phyloP scores from a whole-genome alignment of 2,888 invertebrate species.

The Zaprionus bogoriensis region DNA sequence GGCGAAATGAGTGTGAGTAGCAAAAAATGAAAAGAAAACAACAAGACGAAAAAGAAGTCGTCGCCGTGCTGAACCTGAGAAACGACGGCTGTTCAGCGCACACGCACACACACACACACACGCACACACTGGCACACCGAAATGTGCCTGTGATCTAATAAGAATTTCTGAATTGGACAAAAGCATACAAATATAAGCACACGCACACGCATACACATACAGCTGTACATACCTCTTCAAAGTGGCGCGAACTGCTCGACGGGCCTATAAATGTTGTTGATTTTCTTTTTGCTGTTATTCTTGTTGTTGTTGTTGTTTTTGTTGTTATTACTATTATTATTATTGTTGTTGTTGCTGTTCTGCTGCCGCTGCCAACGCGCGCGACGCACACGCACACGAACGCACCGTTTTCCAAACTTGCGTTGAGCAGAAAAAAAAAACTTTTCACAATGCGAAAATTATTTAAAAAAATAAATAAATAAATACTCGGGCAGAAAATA shows the following conservation, averaged over 20 bases:
- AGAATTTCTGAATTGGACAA: slow-evolving; percentile 58
- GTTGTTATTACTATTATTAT: slow-evolving; percentile 30
- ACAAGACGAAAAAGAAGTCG: slow-evolving; percentile 58
- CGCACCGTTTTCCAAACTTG: slow-evolving; percentile 42
- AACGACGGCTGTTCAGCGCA: slow-evolving; percentile 48
- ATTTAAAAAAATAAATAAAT: slow-evolving; percentile 50
- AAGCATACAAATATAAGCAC: slow-evolving; percentile 39
- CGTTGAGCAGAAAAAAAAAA: slow-evolving; percentile 29
- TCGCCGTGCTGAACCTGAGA: slow-evolving; percentile 65
- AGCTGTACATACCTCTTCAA: slow-evolving; percentile 61
- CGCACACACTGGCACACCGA: slow-evolving; percentile 28
- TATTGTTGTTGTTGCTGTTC: slow-evolving; percentile 30
- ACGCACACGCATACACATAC: slow-evolving; percentile 16
- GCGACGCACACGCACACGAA: slow-evolving; percentile 43
- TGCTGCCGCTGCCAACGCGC: slow-evolving; percentile 37
- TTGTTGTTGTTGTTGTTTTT: slow-evolving; percentile 27
- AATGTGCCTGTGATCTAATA: slow-evolving; percentile 59
- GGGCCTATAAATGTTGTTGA: slow-evolving; percentile 51
- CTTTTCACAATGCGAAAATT: slow-evolving; percentile 71
- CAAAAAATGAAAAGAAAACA: slow-evolving; percentile 46
- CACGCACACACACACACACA: slow-evolving; percentile 24
- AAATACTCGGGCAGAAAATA: slow-evolving; percentile 49
- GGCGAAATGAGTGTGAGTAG: slow-evolving; percentile 71
- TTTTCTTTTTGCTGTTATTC: slow-evolving; percentile 34
- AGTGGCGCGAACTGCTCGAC: slow-evolving; percentile 68